These are phyloP conservation scores for Heptranchias perlo DNA, from an alignment of 2,113 vertebrate species.

Conservation along the genomic window DNA sequence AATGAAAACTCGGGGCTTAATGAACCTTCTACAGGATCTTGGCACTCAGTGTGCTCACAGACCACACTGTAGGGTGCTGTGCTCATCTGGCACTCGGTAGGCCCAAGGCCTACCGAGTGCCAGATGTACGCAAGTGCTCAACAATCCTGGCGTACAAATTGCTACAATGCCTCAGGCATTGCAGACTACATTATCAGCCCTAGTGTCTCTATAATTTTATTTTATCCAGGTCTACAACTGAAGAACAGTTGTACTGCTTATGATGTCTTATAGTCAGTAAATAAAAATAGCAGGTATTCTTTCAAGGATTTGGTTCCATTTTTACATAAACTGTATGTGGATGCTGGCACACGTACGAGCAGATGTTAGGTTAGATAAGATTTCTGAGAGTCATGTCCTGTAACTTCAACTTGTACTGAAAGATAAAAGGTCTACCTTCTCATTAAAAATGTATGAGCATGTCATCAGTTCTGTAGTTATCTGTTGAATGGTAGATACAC, in stretches of 20 bases:
- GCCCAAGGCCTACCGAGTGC: background rate
- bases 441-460: constrained; percentile 32
- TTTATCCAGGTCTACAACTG: background rate
- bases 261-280: background rate
- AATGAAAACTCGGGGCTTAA: background rate
- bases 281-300: background rate
- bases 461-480: constrained; percentile 1
- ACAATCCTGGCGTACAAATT: background rate
- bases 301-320: background rate
- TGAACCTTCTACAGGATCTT: background rate
- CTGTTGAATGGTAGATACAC: background rate
- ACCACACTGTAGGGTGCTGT: background rate
- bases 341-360: background rate
- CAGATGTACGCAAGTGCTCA: too few relatives aligned
- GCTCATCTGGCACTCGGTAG: background rate
- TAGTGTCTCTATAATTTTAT: background rate
- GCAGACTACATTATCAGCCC: background rate
- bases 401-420: background rate
- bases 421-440: background rate
- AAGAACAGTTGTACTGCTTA: background rate
- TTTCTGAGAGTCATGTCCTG: constrained; percentile 21
- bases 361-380: background rate
- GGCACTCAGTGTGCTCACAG: background rate
- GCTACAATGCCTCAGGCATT: background rate
- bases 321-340: background rate